Evolutionary conservation across 2,113 vertebrate species (phyloP).

Genomic region (Carlito syrichta): DNA sequence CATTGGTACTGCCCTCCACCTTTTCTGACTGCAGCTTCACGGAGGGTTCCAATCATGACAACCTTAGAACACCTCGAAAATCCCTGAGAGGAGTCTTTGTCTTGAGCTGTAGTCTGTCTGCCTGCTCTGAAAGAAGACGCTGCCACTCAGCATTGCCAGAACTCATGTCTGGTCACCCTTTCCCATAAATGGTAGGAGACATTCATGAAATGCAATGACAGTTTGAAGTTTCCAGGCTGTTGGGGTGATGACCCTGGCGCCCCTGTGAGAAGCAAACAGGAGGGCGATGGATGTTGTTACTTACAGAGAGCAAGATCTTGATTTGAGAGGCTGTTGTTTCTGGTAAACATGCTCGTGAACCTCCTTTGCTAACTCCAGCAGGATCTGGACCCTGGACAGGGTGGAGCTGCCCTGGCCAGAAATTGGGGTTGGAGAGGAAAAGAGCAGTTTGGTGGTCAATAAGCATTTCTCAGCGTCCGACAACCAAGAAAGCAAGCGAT

Average conservation of each 20-base stretch:
- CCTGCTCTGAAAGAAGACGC: background rate
- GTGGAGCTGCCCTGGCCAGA: background rate
- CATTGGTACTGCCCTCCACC: background rate
- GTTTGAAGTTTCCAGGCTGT: background rate
- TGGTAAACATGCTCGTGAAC: background rate
- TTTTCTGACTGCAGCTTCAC: background rate
- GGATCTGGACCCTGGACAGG: background rate
- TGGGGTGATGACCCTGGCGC: background rate
- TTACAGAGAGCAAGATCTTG: background rate
- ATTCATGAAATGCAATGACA: too few relatives aligned
- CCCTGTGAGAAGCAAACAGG: background rate
- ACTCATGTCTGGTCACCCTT: background rate
- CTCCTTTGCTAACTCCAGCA: background rate
- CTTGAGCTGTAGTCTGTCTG: fast-evolving
- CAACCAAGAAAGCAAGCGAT: background rate
- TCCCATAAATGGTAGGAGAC: background rate
- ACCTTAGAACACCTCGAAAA: background rate
- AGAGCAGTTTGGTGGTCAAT: background rate
- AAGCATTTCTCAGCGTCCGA: background rate
- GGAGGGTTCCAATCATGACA: fast-evolving
- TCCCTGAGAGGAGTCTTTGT: background rate
- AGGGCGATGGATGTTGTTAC: background rate
- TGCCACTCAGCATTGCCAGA: background rate
- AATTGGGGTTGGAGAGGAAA: background rate
- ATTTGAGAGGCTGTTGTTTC: slow-evolving; percentile 41